Base-by-base conservation (phyloP, 2,113 vertebrate species). In the Ammospiza nelsoni region DNA sequence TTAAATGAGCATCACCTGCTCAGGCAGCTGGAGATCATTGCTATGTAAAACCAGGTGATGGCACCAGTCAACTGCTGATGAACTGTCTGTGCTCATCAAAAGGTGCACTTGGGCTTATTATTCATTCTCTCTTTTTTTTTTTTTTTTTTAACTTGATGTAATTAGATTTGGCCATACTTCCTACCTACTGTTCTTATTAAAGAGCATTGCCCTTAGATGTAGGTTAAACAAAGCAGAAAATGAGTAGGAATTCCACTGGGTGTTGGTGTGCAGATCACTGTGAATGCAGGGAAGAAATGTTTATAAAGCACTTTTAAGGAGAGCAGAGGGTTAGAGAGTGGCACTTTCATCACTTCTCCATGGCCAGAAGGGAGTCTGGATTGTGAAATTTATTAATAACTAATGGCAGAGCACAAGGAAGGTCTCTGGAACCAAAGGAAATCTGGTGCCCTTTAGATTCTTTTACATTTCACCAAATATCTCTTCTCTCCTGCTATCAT, bases 201-300 rank as follows among this genome's bases (percentile, higher is more conserved):
- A 61, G n/a, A 78, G 41, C 37, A 75, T 29, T 94, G 78, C 37
- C 54, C 54, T 95, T 85, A 88, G 80, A 84, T 82, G 78, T 63
- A 86, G 54, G 82, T 93, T 90, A 94, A 95, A 95, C 65, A 91
- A 94, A 95, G 87, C 93, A 91, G 92, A 95, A 95, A 72, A 74
- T n/a, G 31, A 67, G 54, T 9, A 81, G 73, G 87, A 86, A 83
- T 68, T 75, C 74, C 28, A 9, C 25, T n/a, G 63, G 76, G 57
- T 68, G 89, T 27, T 75, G 73, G 22, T 73, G 54, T 80, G 77
- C 29, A 62, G 63, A 25, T 41, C 41, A 51, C 61, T 73, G 69
- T 4, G 18, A 66, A 52, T 35, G 41, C 19, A 83, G 55, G 87
- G 88, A 54, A 65, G 49, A 57, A 51, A 1, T 21, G 33, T 94